Evolutionary conservation across 1,140 invertebrate genomes (phyloP).

Genomic region (Aphis gossypii): DNA sequence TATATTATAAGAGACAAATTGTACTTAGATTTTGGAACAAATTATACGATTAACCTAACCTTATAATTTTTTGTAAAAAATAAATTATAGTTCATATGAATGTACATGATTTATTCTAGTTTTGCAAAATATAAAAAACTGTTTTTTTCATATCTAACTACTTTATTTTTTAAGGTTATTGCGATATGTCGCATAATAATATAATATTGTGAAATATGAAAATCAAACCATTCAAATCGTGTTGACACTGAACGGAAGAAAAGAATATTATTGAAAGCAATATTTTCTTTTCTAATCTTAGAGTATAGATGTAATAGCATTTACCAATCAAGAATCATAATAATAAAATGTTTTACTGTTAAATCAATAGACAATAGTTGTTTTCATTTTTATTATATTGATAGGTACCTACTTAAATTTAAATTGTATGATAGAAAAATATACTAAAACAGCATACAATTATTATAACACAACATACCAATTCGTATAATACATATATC

Average conservation of each 20-base stretch:
- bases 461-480: not conserved
- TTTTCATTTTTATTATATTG: not conserved
- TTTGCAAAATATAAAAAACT: not conserved
- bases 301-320: too few relatives aligned
- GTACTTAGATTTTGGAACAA: not conserved
- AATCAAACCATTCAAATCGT: not conserved
- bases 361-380: not conserved
- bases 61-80: not conserved
- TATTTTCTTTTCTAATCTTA: not conserved
- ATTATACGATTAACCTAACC: not conserved
- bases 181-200: not conserved
- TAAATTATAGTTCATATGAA: not conserved
- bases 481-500: not conserved
- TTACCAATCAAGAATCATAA: not conserved
- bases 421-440: not conserved
- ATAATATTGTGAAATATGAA: not conserved
- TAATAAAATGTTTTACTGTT: not conserved
- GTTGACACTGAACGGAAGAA: not conserved
- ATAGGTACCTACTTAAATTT: not conserved
- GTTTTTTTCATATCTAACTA: not conserved
- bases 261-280: not conserved
- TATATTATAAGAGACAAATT: not conserved
- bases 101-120: not conserved
- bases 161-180: not conserved
- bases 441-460: not conserved